These are phyloP conservation scores for Chironomus tentans DNA, from an alignment of 2,888 invertebrate genomes.

Conservation along the genomic window DNA sequence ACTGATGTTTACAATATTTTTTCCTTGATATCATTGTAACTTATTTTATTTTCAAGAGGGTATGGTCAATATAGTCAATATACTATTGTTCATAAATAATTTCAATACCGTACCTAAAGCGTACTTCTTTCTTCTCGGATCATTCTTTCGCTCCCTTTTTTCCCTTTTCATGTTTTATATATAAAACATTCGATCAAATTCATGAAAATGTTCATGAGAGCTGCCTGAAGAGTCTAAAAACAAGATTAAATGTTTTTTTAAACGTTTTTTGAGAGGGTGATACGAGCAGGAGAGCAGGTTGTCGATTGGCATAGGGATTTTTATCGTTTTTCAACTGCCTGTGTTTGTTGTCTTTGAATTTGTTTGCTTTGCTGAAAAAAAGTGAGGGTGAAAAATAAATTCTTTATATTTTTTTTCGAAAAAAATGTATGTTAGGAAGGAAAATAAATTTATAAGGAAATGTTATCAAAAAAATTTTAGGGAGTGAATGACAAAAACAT, in stretches of 20 bases:
- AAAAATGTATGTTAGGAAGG: background rate
- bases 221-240: constrained; percentile 26
- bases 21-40: constrained; percentile 9
- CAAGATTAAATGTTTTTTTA: constrained; percentile 27
- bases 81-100: background rate
- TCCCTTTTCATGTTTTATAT: background rate
- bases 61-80: background rate
- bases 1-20: constrained; percentile 9
- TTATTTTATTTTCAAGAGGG: background rate
- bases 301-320: constrained; percentile 18
- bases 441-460: constrained; percentile 6
- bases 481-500: constrained; percentile 24
- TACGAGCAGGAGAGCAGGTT: constrained; percentile 17
- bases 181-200: constrained; percentile 20
- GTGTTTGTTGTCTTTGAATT: constrained; percentile 14
- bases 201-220: constrained; percentile 16
- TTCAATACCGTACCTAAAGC: background rate
- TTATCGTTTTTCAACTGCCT: constrained; percentile 16
- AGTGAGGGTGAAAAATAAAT: constrained; percentile 10
- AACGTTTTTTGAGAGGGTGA: constrained; percentile 27
- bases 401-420: constrained; percentile 1
- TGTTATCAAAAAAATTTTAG: background rate
- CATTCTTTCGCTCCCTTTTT: background rate
- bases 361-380: constrained; percentile 18
- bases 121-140: background rate